These are phyloP conservation scores for Camelus bactrianus DNA, from an alignment of 2,113 vertebrate genomes.

Conservation along the genomic window DNA sequence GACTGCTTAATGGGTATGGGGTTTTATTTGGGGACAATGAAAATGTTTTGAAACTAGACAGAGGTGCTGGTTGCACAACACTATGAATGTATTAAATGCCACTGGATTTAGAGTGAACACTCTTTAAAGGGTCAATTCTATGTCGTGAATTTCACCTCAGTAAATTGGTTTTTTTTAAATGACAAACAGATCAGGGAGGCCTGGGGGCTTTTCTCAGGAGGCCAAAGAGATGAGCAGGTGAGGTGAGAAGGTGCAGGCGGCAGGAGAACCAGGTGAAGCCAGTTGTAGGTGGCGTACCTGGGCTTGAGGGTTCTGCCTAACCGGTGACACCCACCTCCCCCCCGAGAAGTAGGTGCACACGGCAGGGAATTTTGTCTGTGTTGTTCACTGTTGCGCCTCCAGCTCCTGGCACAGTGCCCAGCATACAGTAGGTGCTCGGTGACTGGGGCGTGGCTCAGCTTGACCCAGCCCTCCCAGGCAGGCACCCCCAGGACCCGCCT, in stretches of 20 bases:
- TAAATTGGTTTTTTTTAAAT: background rate
- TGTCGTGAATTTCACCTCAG: background rate
- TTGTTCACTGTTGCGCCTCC: background rate
- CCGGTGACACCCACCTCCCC: background rate
- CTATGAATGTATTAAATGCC: background rate
- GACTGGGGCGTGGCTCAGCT: background rate
- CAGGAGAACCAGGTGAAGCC: background rate
- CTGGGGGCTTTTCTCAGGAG: background rate
- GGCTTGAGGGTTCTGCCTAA: background rate
- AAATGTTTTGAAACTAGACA: background rate
- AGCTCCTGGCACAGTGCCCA: background rate
- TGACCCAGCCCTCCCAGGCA: background rate
- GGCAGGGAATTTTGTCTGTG: background rate
- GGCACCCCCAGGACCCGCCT: background rate
- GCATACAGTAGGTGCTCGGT: background rate
- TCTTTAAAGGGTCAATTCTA: background rate
- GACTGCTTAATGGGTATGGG: background rate
- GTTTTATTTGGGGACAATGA: background rate
- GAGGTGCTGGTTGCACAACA: background rate
- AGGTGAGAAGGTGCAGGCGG: background rate
- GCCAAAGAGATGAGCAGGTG: background rate
- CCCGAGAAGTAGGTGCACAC: background rate
- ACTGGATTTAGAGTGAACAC: background rate
- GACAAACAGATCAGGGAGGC: background rate
- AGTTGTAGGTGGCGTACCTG: accelerated